Evolutionary conservation across 1,140 invertebrate genomes (phyloP).

Genomic region (Drosophila jambulina): DNA sequence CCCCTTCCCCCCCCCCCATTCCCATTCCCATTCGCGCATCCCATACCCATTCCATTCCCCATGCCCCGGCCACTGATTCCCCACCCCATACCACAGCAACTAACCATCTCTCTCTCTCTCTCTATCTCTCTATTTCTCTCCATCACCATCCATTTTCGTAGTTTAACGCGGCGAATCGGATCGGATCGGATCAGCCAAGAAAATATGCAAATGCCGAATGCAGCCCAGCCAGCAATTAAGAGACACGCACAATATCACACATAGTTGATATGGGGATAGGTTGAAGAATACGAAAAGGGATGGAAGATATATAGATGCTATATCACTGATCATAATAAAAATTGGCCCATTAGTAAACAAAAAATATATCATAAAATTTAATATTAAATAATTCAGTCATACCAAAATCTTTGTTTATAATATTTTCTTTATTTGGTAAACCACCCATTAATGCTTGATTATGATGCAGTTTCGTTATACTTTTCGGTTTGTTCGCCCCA

Average conservation of each 20-base stretch:
- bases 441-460: too few species aligned
- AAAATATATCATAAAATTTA: not conserved
- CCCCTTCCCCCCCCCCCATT: not conserved
- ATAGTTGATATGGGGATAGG: constrained; percentile 9
- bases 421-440: too few species aligned
- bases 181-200: constrained; percentile 20
- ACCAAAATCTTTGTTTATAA: too few species aligned
- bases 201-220: constrained; percentile 56
- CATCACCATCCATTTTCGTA: constrained; percentile 20
- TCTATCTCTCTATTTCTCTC: constrained; percentile 14
- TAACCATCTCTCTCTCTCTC: constrained; percentile 14
- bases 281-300: constrained; percentile 1
- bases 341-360: not conserved
- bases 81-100: constrained; percentile 10
- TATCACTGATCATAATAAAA: not conserved
- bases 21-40: constrained; percentile 8
- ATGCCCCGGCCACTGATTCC: constrained; percentile 6
- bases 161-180: constrained; percentile 12
- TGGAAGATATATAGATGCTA: not conserved
- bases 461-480: too few species aligned
- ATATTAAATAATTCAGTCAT: not conserved
- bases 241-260: constrained; percentile 40
- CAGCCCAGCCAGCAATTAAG: constrained; percentile 26
- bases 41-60: not conserved
- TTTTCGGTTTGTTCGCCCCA: not conserved